Base-by-base conservation (phyloP, 2,888 invertebrate genomes). In the Phanerotoma sp. region DNA sequence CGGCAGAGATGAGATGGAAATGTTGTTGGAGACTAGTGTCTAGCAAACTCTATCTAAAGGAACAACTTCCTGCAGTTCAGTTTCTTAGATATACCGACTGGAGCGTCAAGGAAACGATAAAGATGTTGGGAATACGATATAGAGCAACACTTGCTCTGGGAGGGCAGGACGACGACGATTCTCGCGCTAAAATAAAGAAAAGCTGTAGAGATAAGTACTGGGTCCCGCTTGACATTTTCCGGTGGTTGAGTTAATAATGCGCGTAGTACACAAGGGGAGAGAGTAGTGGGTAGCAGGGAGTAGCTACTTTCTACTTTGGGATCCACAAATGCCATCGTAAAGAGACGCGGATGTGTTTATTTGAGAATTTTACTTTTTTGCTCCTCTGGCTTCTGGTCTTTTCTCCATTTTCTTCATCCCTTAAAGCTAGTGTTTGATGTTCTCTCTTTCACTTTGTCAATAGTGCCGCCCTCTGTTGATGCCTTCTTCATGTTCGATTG, bases 221-320 rank as follows among this genome's bases (percentile, higher is more conserved):
- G 66, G 64, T 67, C 62, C 70, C 69, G 56, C 68, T 74, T 74
- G 74, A 76, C 73, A 73, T 75, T 75, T 77, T 74, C 74, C 73
- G 70, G 72, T 72, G 74, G 73, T 74, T 74, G 73, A 74, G 72
- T 75, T 75, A 74, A 76, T 76, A 77, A 77, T 73, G 68, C 73
- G 72, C 66, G 64, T 62, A 63, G 75, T 73, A 75, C 72, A 75
- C 73, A 73, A 64, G 61, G 62, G 62, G 63, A 57, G 62, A 57
- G 37, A 20, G 51, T 13, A 38, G 45, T 15, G 32, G 16, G 46
- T 33, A 20, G 55, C 52, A n/a, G n/a, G n/a, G n/a, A n/a, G n/a
- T n/a, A n/a, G n/a, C n/a, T n/a, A n/a, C n/a, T n/a, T n/a, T n/a
- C n/a, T n/a, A n/a, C 50, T 50, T 53, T 57, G 56, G 64, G 65